Evolutionary conservation across 2,888 invertebrate species (phyloP).

Genomic region (Leucoptera coffeella): DNA sequence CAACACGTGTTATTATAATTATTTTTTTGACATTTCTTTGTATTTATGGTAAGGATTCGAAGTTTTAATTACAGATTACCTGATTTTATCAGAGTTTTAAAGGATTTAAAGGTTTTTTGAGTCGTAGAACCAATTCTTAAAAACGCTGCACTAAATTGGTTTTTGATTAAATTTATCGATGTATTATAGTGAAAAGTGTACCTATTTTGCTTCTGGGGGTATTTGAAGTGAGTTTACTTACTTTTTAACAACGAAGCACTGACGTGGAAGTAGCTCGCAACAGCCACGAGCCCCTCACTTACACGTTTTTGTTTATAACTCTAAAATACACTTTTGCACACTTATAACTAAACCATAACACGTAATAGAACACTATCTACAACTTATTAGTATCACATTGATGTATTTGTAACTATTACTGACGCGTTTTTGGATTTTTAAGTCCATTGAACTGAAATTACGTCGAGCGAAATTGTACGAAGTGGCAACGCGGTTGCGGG

Average conservation of each 20-base stretch:
- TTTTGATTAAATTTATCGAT: no score
- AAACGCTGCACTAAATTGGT: no score
- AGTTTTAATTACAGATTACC: no score
- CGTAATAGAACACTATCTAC: slow-evolving; percentile 34
- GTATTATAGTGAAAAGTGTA: no score
- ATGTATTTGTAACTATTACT: slow-evolving; percentile 27
- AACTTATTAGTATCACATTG: slow-evolving; percentile 26
- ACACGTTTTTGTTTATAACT: slow-evolving; percentile 16
- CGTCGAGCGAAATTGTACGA: slow-evolving; percentile 54
- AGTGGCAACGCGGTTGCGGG: slow-evolving; percentile 52
- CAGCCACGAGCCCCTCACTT: slow-evolving; percentile 32
- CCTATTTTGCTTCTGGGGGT: no score
- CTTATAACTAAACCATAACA: slow-evolving; percentile 11
- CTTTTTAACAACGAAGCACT: slow-evolving; percentile 25
- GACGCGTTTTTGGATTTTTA: slow-evolving; percentile 40
- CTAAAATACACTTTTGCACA: slow-evolving; percentile 34
- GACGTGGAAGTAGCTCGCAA: slow-evolving; percentile 23
- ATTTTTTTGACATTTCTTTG: no score
- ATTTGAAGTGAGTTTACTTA: no score
- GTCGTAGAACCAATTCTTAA: no score
- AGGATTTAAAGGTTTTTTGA: no score
- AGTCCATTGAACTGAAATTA: slow-evolving; percentile 56
- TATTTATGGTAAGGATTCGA: no score
- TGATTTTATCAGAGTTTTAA: no score
- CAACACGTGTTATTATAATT: no score